A percentile compares a stretch with the other conserved stretches of the same genome.
These are phyloP conservation scores for Cydia amplana DNA, from an alignment of 1,140 invertebrate species.

Conservation along the genomic window DNA sequence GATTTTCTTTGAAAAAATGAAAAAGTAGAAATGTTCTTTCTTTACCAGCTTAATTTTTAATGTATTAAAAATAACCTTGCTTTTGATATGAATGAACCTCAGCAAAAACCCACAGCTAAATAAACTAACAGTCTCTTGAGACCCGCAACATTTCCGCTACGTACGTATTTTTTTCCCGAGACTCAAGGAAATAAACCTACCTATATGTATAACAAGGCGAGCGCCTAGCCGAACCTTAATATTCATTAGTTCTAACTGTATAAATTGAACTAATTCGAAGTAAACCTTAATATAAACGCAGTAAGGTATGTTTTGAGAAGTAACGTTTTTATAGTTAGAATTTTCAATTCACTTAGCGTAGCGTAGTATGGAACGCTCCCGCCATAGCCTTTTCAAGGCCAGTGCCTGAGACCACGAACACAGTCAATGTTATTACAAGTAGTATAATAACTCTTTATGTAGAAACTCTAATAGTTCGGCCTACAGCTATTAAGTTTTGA, in stretches of 20 bases:
- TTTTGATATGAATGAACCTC: background rate
- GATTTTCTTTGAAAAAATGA: background rate
- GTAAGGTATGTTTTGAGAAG: background rate
- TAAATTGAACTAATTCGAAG: background rate
- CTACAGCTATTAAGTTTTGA: too few species aligned
- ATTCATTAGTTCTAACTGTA: background rate
- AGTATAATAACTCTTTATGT: background rate
- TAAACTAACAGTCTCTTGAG: slow-evolving; percentile 10
- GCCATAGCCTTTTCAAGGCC: slow-evolving; percentile 27
- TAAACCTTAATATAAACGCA: background rate
- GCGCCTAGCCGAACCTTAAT: background rate
- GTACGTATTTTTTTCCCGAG: background rate
- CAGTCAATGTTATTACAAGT: background rate
- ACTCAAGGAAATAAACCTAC: slow-evolving; percentile 4
- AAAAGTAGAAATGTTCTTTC: background rate
- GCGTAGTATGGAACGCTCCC: background rate
- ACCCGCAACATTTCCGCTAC: slow-evolving; percentile 15
- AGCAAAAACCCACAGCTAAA: slow-evolving; percentile 4
- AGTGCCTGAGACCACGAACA: slow-evolving; percentile 12
- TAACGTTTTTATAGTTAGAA: slow-evolving; percentile 4
- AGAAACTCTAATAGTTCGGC: too few species aligned
- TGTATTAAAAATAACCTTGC: background rate
- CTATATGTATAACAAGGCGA: background rate
- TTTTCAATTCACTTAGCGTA: slow-evolving; percentile 17
- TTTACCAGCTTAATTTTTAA: background rate